Conservation (phyloP, 2,797 vertebrate genomes). For the Brachyalestes nurse region DNA sequence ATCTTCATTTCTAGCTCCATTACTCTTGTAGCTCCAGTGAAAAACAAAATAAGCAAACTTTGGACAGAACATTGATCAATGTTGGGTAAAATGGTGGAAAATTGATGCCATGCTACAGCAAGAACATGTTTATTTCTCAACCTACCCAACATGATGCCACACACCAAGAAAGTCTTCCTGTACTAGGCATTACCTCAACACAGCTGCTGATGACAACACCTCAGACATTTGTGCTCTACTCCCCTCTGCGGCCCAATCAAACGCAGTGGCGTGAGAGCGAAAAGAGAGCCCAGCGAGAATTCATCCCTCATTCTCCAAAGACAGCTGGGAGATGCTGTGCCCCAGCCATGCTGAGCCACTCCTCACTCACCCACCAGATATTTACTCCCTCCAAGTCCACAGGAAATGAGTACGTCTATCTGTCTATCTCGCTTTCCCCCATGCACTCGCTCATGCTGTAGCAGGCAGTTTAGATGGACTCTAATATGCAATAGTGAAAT, state of each 20-base stretch:
- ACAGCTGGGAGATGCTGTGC: conserved; percentile 58
- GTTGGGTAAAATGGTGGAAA: background rate
- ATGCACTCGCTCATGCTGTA: background rate
- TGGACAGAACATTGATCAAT: background rate
- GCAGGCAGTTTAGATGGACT: conserved; percentile 3
- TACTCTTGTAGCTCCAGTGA: no score
- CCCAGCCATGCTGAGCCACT: conserved; percentile 42
- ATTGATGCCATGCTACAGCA: background rate
- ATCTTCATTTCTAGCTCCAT: no score
- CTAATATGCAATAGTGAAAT: conserved; percentile 20
- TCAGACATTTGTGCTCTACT: conserved; percentile 61
- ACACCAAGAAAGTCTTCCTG: conserved; percentile 32
- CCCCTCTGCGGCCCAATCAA: conserved; percentile 10
- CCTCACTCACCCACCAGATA: conserved; percentile 61
- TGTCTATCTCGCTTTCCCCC: conserved; percentile 21
- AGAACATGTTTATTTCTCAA: no score
- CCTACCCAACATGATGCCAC: background rate
- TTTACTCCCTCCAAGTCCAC: conserved; percentile 57
- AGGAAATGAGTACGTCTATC: conserved; percentile 57
- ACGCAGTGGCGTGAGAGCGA: conserved; percentile 53
- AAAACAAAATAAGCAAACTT: no score
- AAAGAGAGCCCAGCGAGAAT: conserved; percentile 22
- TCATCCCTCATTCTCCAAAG: conserved; percentile 55
- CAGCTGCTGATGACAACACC: conserved; percentile 46
- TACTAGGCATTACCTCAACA: conserved; percentile 35